Evolutionary conservation across 2,888 invertebrate species (phyloP).

Genomic region (Mesoligia furuncula): DNA sequence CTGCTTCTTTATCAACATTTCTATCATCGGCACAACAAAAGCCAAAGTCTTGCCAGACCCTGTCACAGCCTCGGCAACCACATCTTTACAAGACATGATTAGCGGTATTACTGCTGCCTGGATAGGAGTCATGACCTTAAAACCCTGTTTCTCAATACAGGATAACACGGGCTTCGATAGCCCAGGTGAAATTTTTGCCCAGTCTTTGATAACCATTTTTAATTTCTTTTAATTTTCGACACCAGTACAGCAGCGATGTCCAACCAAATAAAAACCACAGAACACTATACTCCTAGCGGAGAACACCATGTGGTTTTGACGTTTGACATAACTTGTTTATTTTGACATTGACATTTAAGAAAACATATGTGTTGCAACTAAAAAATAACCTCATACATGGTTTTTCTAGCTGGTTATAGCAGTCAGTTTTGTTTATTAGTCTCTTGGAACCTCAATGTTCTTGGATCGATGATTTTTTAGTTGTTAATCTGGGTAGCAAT

Average conservation of each 20-base stretch:
- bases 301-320: slow-evolving; percentile 73
- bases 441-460: not conserved
- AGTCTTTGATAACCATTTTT: slow-evolving; percentile 85
- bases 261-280: slow-evolving; percentile 26
- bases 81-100: slow-evolving; percentile 97
- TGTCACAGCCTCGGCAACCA: slow-evolving; percentile 99
- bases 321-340: slow-evolving; percentile 32
- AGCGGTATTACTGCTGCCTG: slow-evolving; percentile 97
- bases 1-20: slow-evolving; percentile 93
- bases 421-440: not conserved
- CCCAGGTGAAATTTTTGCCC: slow-evolving; percentile 82
- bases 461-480: not conserved
- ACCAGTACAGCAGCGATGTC: not conserved
- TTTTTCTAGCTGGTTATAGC: not conserved
- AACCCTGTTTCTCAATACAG: slow-evolving; percentile 89
- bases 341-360: not conserved
- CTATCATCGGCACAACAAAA: slow-evolving; percentile 97
- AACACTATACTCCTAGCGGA: no score
- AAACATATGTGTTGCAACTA: not conserved
- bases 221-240: slow-evolving; percentile 5
- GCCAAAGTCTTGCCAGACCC: slow-evolving; percentile 99
- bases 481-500: not conserved
- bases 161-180: slow-evolving; percentile 88
- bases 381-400: not conserved
- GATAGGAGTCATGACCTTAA: slow-evolving; percentile 91